A percentile compares a stretch with the other conserved stretches of the same genome.
phyloP scores from a whole-genome alignment of 2,888 invertebrate genomes.

The Stenchaetothrips biformis region DNA sequence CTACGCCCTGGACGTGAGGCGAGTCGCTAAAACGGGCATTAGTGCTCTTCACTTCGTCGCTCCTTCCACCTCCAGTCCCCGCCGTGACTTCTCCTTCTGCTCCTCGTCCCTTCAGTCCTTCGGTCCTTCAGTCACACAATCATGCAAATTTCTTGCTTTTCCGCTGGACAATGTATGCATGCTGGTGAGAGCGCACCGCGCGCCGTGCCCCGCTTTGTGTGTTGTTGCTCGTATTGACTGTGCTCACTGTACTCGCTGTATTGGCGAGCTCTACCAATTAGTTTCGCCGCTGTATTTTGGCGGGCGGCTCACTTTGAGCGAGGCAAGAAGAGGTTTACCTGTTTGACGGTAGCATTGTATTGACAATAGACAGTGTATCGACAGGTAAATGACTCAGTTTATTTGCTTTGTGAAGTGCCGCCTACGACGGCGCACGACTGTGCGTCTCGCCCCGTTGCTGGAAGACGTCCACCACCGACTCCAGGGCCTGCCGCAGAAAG shows the following conservation, averaged over 20 bases:
- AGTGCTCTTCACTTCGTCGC: not conserved
- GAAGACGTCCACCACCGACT: not conserved
- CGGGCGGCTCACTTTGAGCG: no score
- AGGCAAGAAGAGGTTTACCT: no score
- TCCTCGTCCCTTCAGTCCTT: not conserved
- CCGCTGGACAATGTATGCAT: not conserved
- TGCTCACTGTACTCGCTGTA: not conserved
- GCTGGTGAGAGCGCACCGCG: not conserved
- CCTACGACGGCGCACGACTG: not conserved
- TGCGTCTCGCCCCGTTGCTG: not conserved
- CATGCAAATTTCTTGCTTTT: not conserved
- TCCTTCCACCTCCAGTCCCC: not conserved
- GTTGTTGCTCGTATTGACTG: not conserved
- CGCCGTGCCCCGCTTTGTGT: not conserved
- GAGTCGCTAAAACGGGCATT: constrained; percentile 23
- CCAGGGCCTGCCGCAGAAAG: not conserved
- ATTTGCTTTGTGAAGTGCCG: no score
- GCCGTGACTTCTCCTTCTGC: not conserved
- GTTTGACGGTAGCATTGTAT: no score
- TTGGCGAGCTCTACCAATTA: not conserved
- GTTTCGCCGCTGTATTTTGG: no score
- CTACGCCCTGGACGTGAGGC: constrained; percentile 7
- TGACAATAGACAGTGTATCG: no score
- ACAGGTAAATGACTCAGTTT: no score
- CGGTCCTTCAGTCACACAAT: not conserved